Evolutionary conservation across 2,113 vertebrate genomes (phyloP), one percentile per base, ranked within the genome.

Genomic region (Centrocercus urophasianus): DNA sequence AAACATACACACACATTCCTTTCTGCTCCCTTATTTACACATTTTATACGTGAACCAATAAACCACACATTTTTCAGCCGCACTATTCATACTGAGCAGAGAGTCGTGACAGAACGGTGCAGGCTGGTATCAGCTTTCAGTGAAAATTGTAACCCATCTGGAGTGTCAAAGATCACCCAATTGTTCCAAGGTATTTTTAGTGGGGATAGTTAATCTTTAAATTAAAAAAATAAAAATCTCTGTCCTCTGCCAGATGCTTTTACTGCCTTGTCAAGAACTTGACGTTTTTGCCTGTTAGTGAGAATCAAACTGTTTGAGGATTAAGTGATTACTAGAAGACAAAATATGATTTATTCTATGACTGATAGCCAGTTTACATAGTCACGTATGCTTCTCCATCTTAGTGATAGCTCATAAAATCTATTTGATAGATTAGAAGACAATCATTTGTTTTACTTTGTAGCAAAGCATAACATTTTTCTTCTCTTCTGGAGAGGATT

Each of bases 181-280:
- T 90, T 84, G 43, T 87, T 92, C 90, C 6, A 5, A 71, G 52
- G 47, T 89, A 76, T 90, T 86, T 97, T 96, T 95, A 93, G 86
- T 54, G 87, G 54, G 59, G 70, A 70, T 84, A 89, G 65, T 84
- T 95, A 50, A 28, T 83, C 72, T 93, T 93, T 45, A 82, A 94
- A 95, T 93, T 86, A 93, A 93, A 96, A 56, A 93, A 93, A 80
- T 65, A 80, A 90, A 83, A 87, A 70, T 71, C 80, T 82, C 20
- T 2, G 1, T 79, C 42, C n/a, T 22, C 34, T 43, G 83, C 75
- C 42, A 82, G 88, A 66, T 93, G 69, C 75, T 74, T 78, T 82
- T 82, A 84, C 85, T 93, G 70, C 19, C 43, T 69, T 89, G 67
- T 77, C 73, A 86, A 74, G 88, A 54, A 42, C 59, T 60, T 75